phyloP scores from a whole-genome alignment of 92 coral and sea anemone genomes.

The Porites lobata region DNA sequence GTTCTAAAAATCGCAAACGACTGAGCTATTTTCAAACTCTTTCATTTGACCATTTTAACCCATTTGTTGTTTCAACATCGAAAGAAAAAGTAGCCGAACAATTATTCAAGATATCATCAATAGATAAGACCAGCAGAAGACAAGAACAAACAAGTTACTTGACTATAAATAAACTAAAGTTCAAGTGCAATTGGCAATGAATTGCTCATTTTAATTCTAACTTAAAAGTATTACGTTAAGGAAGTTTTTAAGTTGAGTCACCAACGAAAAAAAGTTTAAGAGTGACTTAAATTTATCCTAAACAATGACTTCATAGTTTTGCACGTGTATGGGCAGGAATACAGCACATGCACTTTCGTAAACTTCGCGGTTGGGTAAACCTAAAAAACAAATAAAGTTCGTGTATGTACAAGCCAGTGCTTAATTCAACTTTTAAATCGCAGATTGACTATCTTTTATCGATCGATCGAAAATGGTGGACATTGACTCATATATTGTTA shows the following conservation, averaged over 20 bases:
- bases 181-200: neutral
- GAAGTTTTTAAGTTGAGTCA: too few relatives aligned
- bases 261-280: too few relatives aligned
- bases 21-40: neutral
- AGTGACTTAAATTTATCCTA: neutral
- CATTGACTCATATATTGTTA: neutral
- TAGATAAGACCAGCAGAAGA: neutral
- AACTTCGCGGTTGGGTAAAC: conserved; percentile 14
- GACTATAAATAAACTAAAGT: neutral
- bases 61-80: neutral
- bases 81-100: neutral
- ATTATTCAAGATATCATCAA: neutral
- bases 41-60: neutral
- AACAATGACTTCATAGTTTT: neutral
- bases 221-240: too few relatives aligned
- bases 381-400: neutral
- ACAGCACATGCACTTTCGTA: neutral
- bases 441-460: neutral
- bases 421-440: too few relatives aligned
- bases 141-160: conserved; percentile 16
- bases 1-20: neutral
- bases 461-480: neutral
- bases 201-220: neutral
- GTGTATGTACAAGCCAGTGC: neutral
- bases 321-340: too few relatives aligned